Evolutionary conservation across 2,888 invertebrate species (phyloP).

Genomic region (Mycalesis mineus): DNA sequence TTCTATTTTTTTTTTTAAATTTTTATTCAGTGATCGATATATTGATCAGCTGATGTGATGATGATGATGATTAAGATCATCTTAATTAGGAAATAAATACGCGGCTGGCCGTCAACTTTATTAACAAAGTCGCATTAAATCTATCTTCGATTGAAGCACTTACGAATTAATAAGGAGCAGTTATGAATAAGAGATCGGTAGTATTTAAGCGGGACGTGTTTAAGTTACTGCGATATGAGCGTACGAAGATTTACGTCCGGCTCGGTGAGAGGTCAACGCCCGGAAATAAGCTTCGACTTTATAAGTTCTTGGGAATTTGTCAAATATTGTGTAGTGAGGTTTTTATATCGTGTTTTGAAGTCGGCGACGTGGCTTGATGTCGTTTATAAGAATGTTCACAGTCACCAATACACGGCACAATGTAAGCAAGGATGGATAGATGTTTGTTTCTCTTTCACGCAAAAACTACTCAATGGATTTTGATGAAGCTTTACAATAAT

Average conservation of each 20-base stretch:
- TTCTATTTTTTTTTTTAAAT: no score
- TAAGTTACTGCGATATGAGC: conserved; percentile 16
- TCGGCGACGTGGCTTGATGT: background rate
- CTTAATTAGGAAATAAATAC: no score
- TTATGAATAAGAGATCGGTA: conserved; percentile 1
- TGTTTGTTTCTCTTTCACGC: no score
- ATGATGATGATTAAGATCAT: no score
- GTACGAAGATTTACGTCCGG: conserved; percentile 27
- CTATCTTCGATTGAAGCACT: background rate
- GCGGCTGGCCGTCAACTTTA: no score
- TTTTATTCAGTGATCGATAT: no score
- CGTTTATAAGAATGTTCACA: no score
- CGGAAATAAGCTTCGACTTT: conserved; percentile 32
- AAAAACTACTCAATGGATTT: no score
- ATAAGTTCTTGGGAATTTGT: conserved; percentile 25
- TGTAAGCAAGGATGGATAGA: no score
- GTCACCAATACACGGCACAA: no score
- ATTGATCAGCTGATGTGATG: no score
- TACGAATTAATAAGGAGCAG: conserved; percentile 3
- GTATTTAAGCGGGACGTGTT: conserved; percentile 14
- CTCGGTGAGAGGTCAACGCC: conserved; percentile 27
- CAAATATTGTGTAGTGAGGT: conserved; percentile 11
- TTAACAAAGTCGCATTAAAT: background rate
- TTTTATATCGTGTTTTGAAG: background rate
- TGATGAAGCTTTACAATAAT: no score